Evolutionary conservation across 2,888 invertebrate genomes (phyloP), one percentile per base, ranked within the genome.

Genomic region (Rapana venosa): DNA sequence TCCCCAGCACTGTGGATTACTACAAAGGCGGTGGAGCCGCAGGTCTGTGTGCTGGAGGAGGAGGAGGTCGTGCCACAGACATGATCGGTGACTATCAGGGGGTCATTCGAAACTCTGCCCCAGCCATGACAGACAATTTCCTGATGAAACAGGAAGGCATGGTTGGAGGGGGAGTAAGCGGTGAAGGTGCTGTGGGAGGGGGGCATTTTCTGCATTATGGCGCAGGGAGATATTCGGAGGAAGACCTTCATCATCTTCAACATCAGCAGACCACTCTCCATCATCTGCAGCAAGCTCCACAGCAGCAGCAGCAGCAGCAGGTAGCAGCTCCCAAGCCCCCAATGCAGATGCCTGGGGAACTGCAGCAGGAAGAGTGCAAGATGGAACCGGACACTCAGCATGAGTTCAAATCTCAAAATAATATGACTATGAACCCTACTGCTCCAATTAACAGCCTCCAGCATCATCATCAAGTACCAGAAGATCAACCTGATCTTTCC

Each of bases 21-120:
- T 94, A 93, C 90, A 93, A 93, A 89, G 90, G 93, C 77, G 92
- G 93, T 17, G 92, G 91, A n/a, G 83, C 90, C 56, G 79, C 79
- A 17, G 87, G n/a, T 88, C 84, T 83, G n/a, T 36, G 56, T 17
- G 66, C 66, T 30, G 79, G n/a, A n/a, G 74, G n/a, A n/a, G 74
- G 87, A 17, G 22, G 88, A 22, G 70, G n/a, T 22, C 36, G 61
- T 22, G 15, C 61, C 83, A 85, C 84, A 56, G 89, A 88, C 88
- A 88, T 85, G 85, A 56, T 84, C 66, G 30, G n/a, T 26, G 89
- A 89, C 26, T 89, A 89, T n/a, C 30, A 66, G 6, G 74, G 74
- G 1, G 36, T 47, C 22, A 56, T 85, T 15, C 61, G 85, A 35
- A 88, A 47, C 61, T 61, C 66, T 5, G 15, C 32, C 20, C 20